Conservation (phyloP, 1,140 invertebrate species). For the Achatina immaculata region DNA sequence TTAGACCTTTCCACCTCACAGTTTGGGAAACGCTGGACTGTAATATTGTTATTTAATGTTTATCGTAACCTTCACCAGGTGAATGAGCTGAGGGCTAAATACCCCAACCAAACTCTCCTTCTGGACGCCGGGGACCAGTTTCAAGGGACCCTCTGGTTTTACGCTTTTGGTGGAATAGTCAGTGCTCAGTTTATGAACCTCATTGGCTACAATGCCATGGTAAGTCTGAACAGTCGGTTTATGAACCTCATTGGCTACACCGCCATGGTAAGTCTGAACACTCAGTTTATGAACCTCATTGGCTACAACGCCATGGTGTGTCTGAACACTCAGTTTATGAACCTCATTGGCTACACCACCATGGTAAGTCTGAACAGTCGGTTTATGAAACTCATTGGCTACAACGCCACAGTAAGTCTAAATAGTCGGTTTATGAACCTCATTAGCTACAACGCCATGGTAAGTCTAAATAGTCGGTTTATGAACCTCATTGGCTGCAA, state of each 20-base stretch:
- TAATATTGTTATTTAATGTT: too few relatives aligned
- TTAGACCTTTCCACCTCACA: too few relatives aligned
- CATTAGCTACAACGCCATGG: too few relatives aligned
- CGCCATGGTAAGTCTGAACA: constrained; percentile 84
- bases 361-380: constrained; percentile 83
- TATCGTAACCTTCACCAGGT: too few relatives aligned
- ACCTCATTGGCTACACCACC: constrained; percentile 83
- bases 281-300: constrained; percentile 83
- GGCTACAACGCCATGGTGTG: constrained; percentile 86
- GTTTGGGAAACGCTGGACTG: too few relatives aligned
- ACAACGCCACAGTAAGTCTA: too few relatives aligned
- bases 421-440: too few relatives aligned
- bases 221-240: constrained; percentile 76
- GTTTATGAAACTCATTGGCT: constrained; percentile 83
- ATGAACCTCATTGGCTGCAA: constrained; percentile 84
- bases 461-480: constrained; percentile 81
- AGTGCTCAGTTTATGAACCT: constrained; percentile 83
- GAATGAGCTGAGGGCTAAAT: constrained; percentile 48
- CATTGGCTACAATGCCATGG: constrained; percentile 85
- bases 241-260: constrained; percentile 84
- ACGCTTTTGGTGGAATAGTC: constrained; percentile 82
- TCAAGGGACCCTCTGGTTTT: constrained; percentile 88
- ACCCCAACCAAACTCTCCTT: constrained; percentile 73
- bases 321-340: constrained; percentile 80
- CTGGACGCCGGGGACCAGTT: constrained; percentile 92